Base-by-base conservation (phyloP, 2,113 vertebrate genomes). In the Hydrolagus affinis region DNA sequence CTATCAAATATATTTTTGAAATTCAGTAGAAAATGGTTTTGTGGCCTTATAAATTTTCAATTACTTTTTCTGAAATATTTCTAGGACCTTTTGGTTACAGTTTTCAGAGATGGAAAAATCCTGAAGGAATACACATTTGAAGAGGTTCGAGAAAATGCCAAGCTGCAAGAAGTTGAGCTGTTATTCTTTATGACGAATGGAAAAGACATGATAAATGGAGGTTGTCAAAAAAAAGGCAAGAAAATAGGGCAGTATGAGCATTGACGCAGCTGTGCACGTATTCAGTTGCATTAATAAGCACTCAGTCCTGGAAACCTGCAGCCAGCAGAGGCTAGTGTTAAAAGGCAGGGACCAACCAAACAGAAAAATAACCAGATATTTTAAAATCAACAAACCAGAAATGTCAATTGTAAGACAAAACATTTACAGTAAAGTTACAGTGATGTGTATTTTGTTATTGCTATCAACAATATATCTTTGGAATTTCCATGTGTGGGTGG, bases 121-220 rank as follows among this genome's bases (percentile, higher is more conserved):
- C 44, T 94, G 71, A 88, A 90, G 86, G 91, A 94, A 74, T 93
- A 93, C 89, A 87, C 91, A 28, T 89, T 94, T 89, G 92, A 94
- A 70, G 92, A 94, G 89, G 92, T 94, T 88, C 87, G 91, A 28
- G 92, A 92, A 89, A 92, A 92, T 19, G 93, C 93, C 25, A 89
- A 88, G 60, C 89, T 94, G 62, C 77, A 85, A 30, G 91, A 92
- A 19, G 90, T 91, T 14, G 91, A 92, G 19, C 10, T 88, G 25
- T 85, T 11, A 8, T 9, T 3, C 8, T 17, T 11, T 21, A 21
- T 30, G 15, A 14, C 3, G 28, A 19, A 32, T 64, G 62, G n/a
- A 76, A 87, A 86, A 11, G 72, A 85, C 44, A 83, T 85, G 60
- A 89, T 92, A 88, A 91, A 91, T 89, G 86, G 88, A 0, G 89